These are phyloP conservation scores for Chelonus formosanus DNA, from an alignment of 2,888 invertebrate genomes.

Conservation along the genomic window DNA sequence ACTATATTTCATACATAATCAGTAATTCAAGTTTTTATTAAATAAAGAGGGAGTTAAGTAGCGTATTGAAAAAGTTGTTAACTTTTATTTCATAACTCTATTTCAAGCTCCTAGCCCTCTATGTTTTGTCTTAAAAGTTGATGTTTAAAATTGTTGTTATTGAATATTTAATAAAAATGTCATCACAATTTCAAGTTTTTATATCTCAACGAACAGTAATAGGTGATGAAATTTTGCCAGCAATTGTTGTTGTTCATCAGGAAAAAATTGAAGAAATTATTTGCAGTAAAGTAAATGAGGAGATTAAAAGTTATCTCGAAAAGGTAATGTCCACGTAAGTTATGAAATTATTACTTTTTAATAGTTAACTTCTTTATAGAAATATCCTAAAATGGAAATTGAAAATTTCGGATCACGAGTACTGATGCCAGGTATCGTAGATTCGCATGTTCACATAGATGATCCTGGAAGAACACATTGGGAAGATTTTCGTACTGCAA, in stretches of 20 bases:
- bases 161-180: constrained; percentile 26
- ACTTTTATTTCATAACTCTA: no score
- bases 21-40: no score
- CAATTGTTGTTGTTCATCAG: constrained; percentile 68
- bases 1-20: no score
- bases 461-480: constrained; percentile 77
- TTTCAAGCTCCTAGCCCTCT: no score
- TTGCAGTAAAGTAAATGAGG: constrained; percentile 58
- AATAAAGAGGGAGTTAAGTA: no score
- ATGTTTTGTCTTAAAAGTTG: background rate
- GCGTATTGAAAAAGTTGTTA: no score
- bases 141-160: background rate
- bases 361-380: constrained; percentile 19
- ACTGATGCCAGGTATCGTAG: constrained; percentile 76
- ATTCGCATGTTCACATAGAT: constrained; percentile 78
- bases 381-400: constrained; percentile 39
- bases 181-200: constrained; percentile 37
- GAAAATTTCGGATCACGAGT: constrained; percentile 67
- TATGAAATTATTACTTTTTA: background rate
- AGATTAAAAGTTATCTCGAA: constrained; percentile 15
- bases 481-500: constrained; percentile 78
- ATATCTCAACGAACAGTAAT: constrained; percentile 46
- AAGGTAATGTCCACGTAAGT: background rate
- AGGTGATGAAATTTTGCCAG: constrained; percentile 44
- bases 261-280: constrained; percentile 71